Base-by-base conservation (phyloP, 2,113 vertebrate genomes). In the Campylomormyrus numenius region DNA sequence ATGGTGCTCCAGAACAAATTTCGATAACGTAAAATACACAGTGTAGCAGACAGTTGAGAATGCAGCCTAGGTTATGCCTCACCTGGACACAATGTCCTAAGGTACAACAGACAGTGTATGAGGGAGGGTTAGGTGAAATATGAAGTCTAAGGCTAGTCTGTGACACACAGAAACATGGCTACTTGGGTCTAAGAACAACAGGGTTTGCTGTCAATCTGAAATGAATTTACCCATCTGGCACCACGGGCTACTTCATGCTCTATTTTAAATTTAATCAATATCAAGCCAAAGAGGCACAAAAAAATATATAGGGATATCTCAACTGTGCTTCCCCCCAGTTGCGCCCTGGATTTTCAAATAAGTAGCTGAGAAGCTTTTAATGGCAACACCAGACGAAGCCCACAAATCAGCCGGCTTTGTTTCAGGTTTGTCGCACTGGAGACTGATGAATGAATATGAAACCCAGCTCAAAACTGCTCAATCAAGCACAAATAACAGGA, bases 181-280 rank as follows among this genome's bases (percentile, higher is more conserved):
- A n/a, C 53, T 66, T 50, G 52, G 90, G 86, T 88, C 91, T 85
- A 89, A 92, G 91, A 92, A 91, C 91, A 91, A 93, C 92, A 88
- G 87, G 50, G 90, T 91, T 84, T 70, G 90, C 62, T 80, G n/a
- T 86, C 83, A 89, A 90, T 88, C 80, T 48, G 83, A 90, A 92
- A 93, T 93, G 91, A 91, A 92, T 93, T 92, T 92, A 86, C 86
- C 93, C 89, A 90, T 87, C 85, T 91, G 62, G 48, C 58, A 92
- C 62, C 93, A 89, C 24, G 88, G 92, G 92, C 89, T 86, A 62
- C 90, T 87, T 91, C 88, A 92, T 90, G 91, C 89, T 90, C 89
- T 91, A 90, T 80, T 91, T 91, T 91, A 66, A 93, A 93, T 91
- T 53, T 91, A 92, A 94, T 94, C 93, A 93, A 93, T 93, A 90